These are phyloP conservation scores for Acanthosepion pharaonis DNA, from an alignment of 2,888 invertebrate species.

Conservation along the genomic window DNA sequence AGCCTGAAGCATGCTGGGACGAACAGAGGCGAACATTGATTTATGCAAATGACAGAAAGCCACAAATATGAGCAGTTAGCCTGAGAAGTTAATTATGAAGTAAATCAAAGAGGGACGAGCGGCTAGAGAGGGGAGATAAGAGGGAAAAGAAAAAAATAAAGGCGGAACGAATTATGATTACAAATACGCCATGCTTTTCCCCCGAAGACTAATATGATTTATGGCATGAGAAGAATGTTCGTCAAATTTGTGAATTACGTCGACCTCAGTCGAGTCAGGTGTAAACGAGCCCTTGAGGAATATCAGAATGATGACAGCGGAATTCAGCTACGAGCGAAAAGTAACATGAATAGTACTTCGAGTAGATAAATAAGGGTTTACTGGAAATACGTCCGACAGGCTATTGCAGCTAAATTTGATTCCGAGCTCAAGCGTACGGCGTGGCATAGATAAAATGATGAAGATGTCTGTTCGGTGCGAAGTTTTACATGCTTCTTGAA, in stretches of 20 bases:
- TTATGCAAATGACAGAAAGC: too few relatives aligned
- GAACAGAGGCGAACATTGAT: too few relatives aligned
- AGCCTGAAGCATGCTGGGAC: too few relatives aligned
- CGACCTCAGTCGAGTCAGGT: not conserved
- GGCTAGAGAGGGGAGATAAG: too few relatives aligned
- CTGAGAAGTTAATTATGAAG: too few relatives aligned
- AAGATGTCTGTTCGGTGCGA: too few relatives aligned
- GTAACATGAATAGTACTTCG: not conserved
- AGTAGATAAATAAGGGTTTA: not conserved
- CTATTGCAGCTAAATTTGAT: not conserved
- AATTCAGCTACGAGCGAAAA: not conserved
- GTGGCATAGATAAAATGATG: not conserved
- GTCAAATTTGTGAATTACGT: not conserved
- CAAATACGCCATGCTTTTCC: not conserved
- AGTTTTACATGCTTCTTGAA: too few relatives aligned
- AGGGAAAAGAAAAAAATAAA: too few relatives aligned
- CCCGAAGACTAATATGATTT: not conserved
- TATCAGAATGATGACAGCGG: not conserved
- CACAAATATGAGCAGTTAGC: too few relatives aligned
- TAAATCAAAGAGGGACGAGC: too few relatives aligned
- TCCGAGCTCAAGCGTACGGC: not conserved
- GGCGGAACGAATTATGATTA: not conserved
- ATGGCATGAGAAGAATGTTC: not conserved
- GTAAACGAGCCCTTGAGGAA: not conserved
- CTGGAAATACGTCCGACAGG: not conserved